Percentiles rank a stretch among this genome's conserved stretches.
phyloP scores from a whole-genome alignment of 2,797 vertebrate genomes.

The Liparis tanakae region DNA sequence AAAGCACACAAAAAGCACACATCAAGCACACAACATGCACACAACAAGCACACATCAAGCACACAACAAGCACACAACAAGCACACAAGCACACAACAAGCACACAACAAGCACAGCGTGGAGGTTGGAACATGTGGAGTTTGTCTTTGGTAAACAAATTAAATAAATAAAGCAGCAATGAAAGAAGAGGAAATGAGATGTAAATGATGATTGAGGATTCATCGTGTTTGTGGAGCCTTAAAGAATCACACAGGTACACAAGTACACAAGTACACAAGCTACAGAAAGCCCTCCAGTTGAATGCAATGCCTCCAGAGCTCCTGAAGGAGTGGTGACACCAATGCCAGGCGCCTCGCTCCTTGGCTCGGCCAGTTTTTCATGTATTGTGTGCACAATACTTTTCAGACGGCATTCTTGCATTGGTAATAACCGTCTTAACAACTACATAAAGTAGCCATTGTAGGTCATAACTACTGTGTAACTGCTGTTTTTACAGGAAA shows the following conservation, averaged over 20 bases:
- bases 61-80: neutral
- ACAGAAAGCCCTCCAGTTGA: neutral
- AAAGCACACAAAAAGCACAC: neutral
- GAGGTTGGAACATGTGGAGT: neutral
- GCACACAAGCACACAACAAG: neutral
- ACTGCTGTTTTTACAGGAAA: conserved; percentile 27
- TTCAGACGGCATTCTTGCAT: neutral
- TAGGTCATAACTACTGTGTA: conserved; percentile 2
- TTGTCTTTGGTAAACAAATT: neutral
- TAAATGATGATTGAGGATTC: conserved; percentile 5
- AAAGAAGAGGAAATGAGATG: neutral
- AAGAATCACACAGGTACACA: neutral
- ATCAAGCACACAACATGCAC: neutral
- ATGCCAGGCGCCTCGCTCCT: neutral
- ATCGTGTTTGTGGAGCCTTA: neutral
- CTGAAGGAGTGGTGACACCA: neutral
- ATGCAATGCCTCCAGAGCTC: neutral
- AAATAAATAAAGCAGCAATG: neutral
- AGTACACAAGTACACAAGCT: neutral
- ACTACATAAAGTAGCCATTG: neutral
- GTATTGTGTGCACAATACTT: neutral
- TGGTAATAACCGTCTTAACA: conserved; percentile 2
- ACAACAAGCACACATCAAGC: neutral
- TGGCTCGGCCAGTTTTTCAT: conserved; percentile 14
- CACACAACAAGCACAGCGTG: neutral